These are phyloP conservation scores for Meta bourneti DNA, from an alignment of 2,888 invertebrate species.

Conservation along the genomic window DNA sequence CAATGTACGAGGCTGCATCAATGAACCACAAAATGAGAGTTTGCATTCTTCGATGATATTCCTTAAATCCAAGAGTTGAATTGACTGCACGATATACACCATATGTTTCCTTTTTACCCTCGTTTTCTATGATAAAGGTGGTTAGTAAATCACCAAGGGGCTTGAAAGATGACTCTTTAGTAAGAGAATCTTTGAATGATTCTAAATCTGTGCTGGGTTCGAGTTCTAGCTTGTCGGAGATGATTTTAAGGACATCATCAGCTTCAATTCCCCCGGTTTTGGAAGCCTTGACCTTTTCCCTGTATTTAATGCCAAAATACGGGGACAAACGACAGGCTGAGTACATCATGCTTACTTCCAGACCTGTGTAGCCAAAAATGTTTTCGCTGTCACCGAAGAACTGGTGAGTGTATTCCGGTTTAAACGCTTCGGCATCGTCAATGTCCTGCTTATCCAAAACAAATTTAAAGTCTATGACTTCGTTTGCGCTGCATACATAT, in stretches of 20 bases:
- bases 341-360: slow-evolving; percentile 89
- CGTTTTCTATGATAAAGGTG: slow-evolving; percentile 82
- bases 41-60: slow-evolving; percentile 91
- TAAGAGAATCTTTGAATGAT: slow-evolving; percentile 86
- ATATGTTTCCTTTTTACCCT: slow-evolving; percentile 82
- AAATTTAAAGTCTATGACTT: slow-evolving; percentile 64
- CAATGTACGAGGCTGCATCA: slow-evolving; percentile 96
- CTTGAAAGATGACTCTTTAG: slow-evolving; percentile 88
- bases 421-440: slow-evolving; percentile 86
- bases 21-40: slow-evolving; percentile 97
- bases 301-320: slow-evolving; percentile 88
- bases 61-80: slow-evolving; percentile 86
- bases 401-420: slow-evolving; percentile 95
- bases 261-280: slow-evolving; percentile 83
- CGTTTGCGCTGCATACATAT: slow-evolving; percentile 68
- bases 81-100: slow-evolving; percentile 91
- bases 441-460: slow-evolving; percentile 85
- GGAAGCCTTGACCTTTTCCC: slow-evolving; percentile 84
- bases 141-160: slow-evolving; percentile 88
- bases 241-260: slow-evolving; percentile 87
- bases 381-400: slow-evolving; percentile 93
- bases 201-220: slow-evolving; percentile 87
- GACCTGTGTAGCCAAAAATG: slow-evolving; percentile 95
- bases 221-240: slow-evolving; percentile 87
- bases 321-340: slow-evolving; percentile 90